Percentiles rank a stretch among this genome's conserved stretches.
Conservation (phyloP, 2,888 invertebrate species). For the Lasius platythorax region DNA sequence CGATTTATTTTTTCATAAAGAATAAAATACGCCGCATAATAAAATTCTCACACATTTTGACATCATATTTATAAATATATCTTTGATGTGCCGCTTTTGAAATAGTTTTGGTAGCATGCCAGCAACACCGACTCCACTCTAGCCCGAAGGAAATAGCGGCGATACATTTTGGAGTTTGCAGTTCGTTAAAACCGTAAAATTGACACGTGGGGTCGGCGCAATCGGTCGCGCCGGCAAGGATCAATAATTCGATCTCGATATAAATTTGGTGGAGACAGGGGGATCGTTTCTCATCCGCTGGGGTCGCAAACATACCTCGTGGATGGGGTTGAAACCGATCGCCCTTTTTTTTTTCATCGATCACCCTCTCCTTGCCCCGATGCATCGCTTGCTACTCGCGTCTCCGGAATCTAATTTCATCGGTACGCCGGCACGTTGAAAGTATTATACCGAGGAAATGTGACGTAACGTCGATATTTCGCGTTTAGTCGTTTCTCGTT, state of each 20-base stretch:
- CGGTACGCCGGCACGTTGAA: conserved; percentile 72
- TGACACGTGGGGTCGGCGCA: conserved; percentile 77
- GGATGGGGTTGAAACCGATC: conserved; percentile 82
- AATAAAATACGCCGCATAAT: neutral
- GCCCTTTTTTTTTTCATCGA: conserved; percentile 81
- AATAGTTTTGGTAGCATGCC: conserved; percentile 46
- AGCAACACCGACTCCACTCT: conserved; percentile 56
- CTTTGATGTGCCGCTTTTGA: conserved; percentile 43
- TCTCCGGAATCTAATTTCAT: conserved; percentile 75
- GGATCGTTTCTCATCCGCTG: conserved; percentile 79
- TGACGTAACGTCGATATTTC: conserved; percentile 74
- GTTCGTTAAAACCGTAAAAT: conserved; percentile 82
- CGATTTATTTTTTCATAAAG: neutral
- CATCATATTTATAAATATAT: conserved; percentile 29
- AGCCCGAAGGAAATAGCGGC: conserved; percentile 55
- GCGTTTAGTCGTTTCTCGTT: conserved; percentile 69
- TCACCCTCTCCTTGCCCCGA: conserved; percentile 68
- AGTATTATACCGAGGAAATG: conserved; percentile 74
- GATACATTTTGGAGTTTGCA: conserved; percentile 59
- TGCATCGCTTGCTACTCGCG: conserved; percentile 76
- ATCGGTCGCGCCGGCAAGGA: conserved; percentile 79
- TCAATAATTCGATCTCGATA: conserved; percentile 85
- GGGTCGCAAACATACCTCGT: conserved; percentile 72
- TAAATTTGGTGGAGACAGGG: conserved; percentile 80
- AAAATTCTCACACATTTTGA: conserved; percentile 32